phyloP scores from a whole-genome alignment of 1,140 invertebrate species.

The Drosophila bifasciata region DNA sequence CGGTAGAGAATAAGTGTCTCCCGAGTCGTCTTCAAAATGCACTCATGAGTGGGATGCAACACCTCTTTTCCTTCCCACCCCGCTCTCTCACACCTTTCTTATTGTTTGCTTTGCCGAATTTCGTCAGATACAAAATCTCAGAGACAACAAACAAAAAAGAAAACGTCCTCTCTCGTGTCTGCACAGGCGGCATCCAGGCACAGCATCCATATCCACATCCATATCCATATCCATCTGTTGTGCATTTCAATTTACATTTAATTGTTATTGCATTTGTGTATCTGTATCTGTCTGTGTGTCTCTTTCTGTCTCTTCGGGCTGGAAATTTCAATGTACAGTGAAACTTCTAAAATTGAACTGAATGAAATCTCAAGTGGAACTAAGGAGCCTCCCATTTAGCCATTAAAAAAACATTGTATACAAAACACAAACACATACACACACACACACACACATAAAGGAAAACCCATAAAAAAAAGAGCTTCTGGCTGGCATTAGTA shows the following conservation, averaged over 20 bases:
- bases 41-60: background rate
- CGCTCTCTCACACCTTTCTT: background rate
- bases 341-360: no score
- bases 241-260: conserved; percentile 58
- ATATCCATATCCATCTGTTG: conserved; percentile 63
- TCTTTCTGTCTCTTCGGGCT: no score
- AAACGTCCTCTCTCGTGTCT: conserved; percentile 7
- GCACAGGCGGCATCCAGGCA: conserved; percentile 6
- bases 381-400: no score
- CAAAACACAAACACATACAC: background rate
- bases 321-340: no score
- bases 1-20: background rate
- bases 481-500: background rate
- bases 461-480: conserved; percentile 5
- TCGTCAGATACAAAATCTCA: conserved; percentile 33
- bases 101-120: conserved; percentile 9
- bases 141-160: conserved; percentile 3
- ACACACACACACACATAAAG: no score
- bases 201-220: no score
- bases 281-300: background rate
- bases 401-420: background rate
- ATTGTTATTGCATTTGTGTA: conserved; percentile 48
- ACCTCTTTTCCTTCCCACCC: background rate
- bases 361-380: no score
- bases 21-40: conserved; percentile 22